Conservation (phyloP, 1,140 invertebrate species). For the Cecropterus lyciades region DNA sequence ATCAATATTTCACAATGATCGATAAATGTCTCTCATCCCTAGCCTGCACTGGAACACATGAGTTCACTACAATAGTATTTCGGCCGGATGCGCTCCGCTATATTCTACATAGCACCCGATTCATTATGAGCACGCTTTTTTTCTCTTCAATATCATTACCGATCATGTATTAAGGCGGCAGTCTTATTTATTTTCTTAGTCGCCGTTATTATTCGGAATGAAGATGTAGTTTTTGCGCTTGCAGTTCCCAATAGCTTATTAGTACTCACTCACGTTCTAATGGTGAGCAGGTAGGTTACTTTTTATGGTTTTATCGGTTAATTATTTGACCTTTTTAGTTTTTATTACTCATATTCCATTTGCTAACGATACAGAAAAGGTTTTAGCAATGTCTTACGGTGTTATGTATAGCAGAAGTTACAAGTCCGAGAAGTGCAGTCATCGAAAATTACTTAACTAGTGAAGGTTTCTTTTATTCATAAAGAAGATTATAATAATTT, state of each 20-base stretch:
- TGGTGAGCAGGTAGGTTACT: conserved; percentile 33
- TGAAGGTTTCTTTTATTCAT: too few relatives aligned
- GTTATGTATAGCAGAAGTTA: too few relatives aligned
- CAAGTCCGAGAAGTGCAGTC: too few relatives aligned
- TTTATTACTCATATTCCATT: conserved; percentile 10
- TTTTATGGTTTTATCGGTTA: conserved; percentile 18
- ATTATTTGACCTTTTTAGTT: conserved; percentile 11
- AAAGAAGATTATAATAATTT: too few relatives aligned
- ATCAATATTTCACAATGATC: too few relatives aligned
- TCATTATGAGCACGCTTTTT: conserved; percentile 40
- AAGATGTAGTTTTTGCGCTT: conserved; percentile 69
- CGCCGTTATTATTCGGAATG: conserved; percentile 66
- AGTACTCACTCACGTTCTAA: conserved; percentile 53
- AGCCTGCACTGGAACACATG: not conserved
- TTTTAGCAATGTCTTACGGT: not conserved
- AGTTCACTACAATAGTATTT: conserved; percentile 39
- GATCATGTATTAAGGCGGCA: conserved; percentile 55
- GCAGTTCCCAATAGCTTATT: conserved; percentile 57
- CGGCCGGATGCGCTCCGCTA: conserved; percentile 52
- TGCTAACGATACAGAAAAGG: not conserved
- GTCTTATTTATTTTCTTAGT: conserved; percentile 68
- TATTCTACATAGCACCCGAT: conserved; percentile 31
- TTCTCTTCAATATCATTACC: conserved; percentile 64
- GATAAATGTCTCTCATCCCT: too few relatives aligned
- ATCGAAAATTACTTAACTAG: too few relatives aligned